Percentiles rank a stretch among this genome's conserved stretches.
These are phyloP conservation scores for rabbit (Oryctolagus cuniculus) DNA, from an alignment of 2,113 vertebrate genomes.

Conservation along the genomic window mOryCun1.1 NC_091438.1:106288501-106289000, in stretches of 20 bases:
- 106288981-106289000: not conserved
- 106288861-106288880: not conserved
- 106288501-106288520: not conserved
- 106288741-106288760: not conserved
- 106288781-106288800: not conserved
- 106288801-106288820: not conserved
- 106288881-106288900: not conserved
- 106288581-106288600: not conserved
- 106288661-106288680: not conserved
- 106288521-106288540: not conserved
- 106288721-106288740: not conserved
- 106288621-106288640: not conserved
- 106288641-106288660: not conserved
- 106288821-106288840: not conserved
- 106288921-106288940: not conserved
- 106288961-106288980: not conserved
- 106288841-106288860: not conserved
- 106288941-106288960: not conserved
- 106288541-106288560: not conserved
- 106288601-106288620: not conserved
- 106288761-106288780: not conserved
- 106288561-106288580: not conserved
- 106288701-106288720: not conserved
- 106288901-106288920: not conserved
- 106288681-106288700: not conserved